phyloP scores from a whole-genome alignment of 2,888 invertebrate genomes.

The Tiliacea citrago region DNA sequence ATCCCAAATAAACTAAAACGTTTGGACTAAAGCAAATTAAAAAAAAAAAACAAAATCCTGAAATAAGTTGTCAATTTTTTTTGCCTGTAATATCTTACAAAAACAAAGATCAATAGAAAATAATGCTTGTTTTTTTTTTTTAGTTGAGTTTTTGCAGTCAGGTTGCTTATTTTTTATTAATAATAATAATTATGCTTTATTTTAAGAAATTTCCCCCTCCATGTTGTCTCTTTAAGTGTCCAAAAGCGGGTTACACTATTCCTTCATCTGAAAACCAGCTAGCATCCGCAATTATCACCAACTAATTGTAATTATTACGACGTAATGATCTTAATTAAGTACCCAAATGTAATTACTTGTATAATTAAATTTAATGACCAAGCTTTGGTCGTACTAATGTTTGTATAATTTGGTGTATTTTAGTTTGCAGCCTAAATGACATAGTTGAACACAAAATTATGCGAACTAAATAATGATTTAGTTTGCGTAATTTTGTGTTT shows the following conservation, averaged over 20 bases:
- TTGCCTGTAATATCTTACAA: too few relatives aligned
- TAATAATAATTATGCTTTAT: too few relatives aligned
- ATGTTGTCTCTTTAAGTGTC: not conserved
- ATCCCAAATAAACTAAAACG: too few relatives aligned
- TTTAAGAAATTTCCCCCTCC: too few relatives aligned
- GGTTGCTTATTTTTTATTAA: too few relatives aligned
- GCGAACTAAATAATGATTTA: slow-evolving; percentile 29
- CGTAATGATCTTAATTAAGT: slow-evolving; percentile 50
- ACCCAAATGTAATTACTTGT: slow-evolving; percentile 54
- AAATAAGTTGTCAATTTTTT: too few relatives aligned
- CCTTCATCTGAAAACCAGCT: not conserved
- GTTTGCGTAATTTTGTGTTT: slow-evolving; percentile 11
- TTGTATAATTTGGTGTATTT: slow-evolving; percentile 46
- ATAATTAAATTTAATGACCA: slow-evolving; percentile 56
- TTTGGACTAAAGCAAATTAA: too few relatives aligned
- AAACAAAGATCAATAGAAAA: too few relatives aligned
- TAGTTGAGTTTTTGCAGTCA: too few relatives aligned
- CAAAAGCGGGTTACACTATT: not conserved
- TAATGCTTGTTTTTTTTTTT: too few relatives aligned
- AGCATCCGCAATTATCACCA: slow-evolving; percentile 22
- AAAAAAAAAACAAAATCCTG: too few relatives aligned
- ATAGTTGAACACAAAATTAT: slow-evolving; percentile 30
- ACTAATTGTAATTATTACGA: slow-evolving; percentile 41
- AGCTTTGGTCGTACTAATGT: slow-evolving; percentile 36
- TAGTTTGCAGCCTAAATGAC: slow-evolving; percentile 20